A percentile compares a stretch with the other conserved stretches of the same genome.
Evolutionary conservation across 2,888 invertebrate species (phyloP).

Genomic region (Encarsia formosa): DNA sequence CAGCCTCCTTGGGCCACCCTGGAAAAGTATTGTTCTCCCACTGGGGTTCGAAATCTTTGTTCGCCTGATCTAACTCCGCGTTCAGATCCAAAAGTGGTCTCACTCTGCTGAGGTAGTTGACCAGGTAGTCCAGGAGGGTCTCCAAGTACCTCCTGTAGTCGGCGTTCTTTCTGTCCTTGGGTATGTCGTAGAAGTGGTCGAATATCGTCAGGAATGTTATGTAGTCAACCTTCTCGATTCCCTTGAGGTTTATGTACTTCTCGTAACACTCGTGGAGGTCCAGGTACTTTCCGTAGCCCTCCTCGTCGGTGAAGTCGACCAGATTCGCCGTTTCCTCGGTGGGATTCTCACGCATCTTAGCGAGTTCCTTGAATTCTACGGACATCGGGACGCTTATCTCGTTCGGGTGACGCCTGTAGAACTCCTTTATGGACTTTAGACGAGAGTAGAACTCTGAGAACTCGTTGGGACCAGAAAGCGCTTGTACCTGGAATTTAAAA

Average conservation of each 20-base stretch:
- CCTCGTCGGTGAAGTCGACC: slow-evolving; percentile 97
- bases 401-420: slow-evolving; percentile 93
- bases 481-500: slow-evolving; percentile 47
- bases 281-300: slow-evolving; percentile 97
- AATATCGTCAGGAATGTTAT: slow-evolving; percentile 90
- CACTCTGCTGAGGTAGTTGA: slow-evolving; percentile 76
- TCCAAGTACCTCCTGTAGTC: slow-evolving; percentile 83
- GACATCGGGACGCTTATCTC: slow-evolving; percentile 96
- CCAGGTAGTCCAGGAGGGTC: slow-evolving; percentile 78
- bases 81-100: slow-evolving; percentile 83
- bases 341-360: slow-evolving; percentile 84
- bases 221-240: slow-evolving; percentile 95
- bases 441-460: slow-evolving; percentile 96
- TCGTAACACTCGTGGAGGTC: slow-evolving; percentile 96
- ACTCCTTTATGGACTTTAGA: slow-evolving; percentile 92
- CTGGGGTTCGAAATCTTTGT: slow-evolving; percentile 75
- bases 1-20: slow-evolving; percentile 96
- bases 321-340: slow-evolving; percentile 81
- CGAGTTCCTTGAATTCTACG: slow-evolving; percentile 93
- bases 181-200: slow-evolving; percentile 93
- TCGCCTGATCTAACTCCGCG: slow-evolving; percentile 72
- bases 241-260: slow-evolving; percentile 93
- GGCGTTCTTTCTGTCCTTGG: slow-evolving; percentile 84
- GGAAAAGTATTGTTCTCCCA: slow-evolving; percentile 89
- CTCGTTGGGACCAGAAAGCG: slow-evolving; percentile 96